Conservation (phyloP, 2,888 invertebrate genomes). For the Noctua janthe region DNA sequence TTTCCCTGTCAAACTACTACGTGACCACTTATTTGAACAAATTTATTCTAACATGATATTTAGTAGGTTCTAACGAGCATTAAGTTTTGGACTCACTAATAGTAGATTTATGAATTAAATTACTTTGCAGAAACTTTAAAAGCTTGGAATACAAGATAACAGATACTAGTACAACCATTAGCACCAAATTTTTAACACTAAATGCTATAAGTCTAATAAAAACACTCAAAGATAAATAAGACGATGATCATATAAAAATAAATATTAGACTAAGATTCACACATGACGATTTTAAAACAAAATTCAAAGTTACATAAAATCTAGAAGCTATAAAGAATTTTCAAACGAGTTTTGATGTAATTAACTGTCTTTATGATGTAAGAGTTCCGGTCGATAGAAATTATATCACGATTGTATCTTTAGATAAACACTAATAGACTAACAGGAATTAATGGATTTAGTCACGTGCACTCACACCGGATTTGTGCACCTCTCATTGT, state of each 20-base stretch:
- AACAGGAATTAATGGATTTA: background rate
- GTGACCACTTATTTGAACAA: slow-evolving; percentile 17
- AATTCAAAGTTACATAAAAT: slow-evolving; percentile 31
- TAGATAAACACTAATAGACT: slow-evolving; percentile 1
- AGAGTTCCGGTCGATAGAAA: slow-evolving; percentile 33
- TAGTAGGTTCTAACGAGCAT: slow-evolving; percentile 14
- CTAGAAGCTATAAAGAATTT: slow-evolving; percentile 12
- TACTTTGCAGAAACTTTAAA: background rate
- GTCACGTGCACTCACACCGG: background rate
- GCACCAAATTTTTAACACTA: background rate
- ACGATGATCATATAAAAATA: background rate
- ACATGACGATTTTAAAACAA: background rate
- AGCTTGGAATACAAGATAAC: background rate
- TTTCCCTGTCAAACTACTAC: slow-evolving; percentile 13
- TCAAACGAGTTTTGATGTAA: slow-evolving; percentile 27
- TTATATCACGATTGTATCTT: slow-evolving; percentile 14
- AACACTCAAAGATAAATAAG: background rate
- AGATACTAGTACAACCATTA: background rate
- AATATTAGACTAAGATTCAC: background rate
- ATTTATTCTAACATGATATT: slow-evolving; percentile 31
- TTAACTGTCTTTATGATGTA: slow-evolving; percentile 28
- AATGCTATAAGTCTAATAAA: background rate
- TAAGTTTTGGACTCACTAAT: background rate
- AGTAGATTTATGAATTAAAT: background rate
- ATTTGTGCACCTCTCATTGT: background rate